phyloP scores from a whole-genome alignment of 1,140 invertebrate genomes.

The Apolygus lucorum region DNA sequence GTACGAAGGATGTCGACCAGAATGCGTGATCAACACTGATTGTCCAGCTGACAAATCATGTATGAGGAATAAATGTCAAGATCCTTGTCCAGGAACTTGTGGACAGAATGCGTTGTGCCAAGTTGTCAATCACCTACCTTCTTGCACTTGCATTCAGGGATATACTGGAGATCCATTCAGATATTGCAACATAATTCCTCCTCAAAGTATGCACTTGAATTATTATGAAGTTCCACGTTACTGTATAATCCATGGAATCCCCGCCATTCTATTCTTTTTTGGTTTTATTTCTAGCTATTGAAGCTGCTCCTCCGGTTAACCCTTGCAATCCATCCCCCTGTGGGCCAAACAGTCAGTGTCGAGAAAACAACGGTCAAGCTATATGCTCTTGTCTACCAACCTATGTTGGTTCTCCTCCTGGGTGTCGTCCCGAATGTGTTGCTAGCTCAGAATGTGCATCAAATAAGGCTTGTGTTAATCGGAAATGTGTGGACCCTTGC shows the following conservation, averaged over 20 bases:
- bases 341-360: conserved; percentile 52
- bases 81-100: conserved; percentile 67
- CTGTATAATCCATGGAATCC: neutral
- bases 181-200: conserved; percentile 45
- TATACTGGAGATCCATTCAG: conserved; percentile 66
- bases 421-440: conserved; percentile 45
- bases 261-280: too few relatives aligned
- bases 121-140: conserved; percentile 63
- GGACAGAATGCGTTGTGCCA: conserved; percentile 62
- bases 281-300: conserved; percentile 19
- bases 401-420: conserved; percentile 43
- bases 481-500: conserved; percentile 46
- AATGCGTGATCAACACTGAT: conserved; percentile 62
- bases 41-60: conserved; percentile 63
- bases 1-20: conserved; percentile 61
- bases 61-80: conserved; percentile 60
- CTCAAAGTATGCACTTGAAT: conserved; percentile 20
- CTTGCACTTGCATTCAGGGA: conserved; percentile 57
- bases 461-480: conserved; percentile 42
- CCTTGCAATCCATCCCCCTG: conserved; percentile 49
- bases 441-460: conserved; percentile 42
- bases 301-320: conserved; percentile 35
- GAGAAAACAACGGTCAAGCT: conserved; percentile 50
- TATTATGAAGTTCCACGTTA: neutral
- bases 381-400: conserved; percentile 43